A percentile compares a stretch with the other conserved stretches of the same genome.
Evolutionary conservation across 2,113 vertebrate genomes (phyloP).

Genomic region (Fregetta grallaria): DNA sequence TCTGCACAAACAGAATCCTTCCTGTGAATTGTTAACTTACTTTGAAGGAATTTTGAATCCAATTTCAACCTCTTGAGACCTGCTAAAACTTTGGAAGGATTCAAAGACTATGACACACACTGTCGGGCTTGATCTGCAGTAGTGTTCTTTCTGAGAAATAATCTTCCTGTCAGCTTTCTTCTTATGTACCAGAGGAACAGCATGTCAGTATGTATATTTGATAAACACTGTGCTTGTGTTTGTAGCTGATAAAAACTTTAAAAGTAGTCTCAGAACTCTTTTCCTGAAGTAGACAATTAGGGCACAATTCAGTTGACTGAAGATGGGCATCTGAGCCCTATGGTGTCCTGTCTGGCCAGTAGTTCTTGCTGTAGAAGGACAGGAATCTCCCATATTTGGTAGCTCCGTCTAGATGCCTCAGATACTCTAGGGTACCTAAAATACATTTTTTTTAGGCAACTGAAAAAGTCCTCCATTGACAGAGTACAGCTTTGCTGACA

Average conservation of each 20-base stretch:
- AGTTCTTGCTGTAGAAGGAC: background rate
- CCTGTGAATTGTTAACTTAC: background rate
- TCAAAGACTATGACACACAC: background rate
- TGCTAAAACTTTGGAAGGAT: background rate
- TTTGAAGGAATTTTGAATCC: background rate
- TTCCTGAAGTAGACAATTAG: background rate
- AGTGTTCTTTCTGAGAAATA: background rate
- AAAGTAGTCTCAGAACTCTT: too few species aligned
- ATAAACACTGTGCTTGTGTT: background rate
- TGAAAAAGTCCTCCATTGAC: background rate
- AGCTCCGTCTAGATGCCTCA: background rate
- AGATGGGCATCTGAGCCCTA: background rate
- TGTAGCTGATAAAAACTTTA: background rate
- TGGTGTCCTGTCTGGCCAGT: background rate
- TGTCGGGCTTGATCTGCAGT: background rate
- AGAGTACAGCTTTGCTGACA: background rate
- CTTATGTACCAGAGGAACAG: background rate
- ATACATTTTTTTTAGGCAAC: background rate
- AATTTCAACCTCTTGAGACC: background rate
- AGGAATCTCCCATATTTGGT: background rate
- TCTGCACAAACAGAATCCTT: background rate
- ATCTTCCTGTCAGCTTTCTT: background rate
- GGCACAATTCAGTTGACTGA: background rate
- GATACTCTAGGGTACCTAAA: background rate
- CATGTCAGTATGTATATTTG: background rate